Evolutionary conservation across 2,797 vertebrate genomes (phyloP).

Genomic region (Hyperoplus immaculatus): DNA sequence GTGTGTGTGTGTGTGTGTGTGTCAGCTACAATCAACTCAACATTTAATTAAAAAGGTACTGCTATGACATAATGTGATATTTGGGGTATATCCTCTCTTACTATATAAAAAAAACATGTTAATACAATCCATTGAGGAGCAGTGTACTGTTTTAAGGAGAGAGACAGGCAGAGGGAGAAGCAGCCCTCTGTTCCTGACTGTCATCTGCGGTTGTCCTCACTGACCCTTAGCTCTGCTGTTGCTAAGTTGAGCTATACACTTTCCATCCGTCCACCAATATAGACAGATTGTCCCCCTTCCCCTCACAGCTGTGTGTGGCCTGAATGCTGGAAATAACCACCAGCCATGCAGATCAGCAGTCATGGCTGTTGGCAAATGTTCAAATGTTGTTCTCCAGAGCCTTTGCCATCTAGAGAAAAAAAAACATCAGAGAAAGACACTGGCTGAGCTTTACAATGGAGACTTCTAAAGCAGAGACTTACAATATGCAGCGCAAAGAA

Average conservation of each 20-base stretch:
- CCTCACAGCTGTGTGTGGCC: constrained; percentile 81
- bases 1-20: no score
- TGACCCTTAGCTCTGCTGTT: constrained; percentile 71
- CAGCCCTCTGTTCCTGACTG: constrained; percentile 29
- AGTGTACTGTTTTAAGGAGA: no score
- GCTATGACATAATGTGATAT: neutral
- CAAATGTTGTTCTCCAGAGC: constrained; percentile 31
- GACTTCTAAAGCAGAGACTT: constrained; percentile 24
- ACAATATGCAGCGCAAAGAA: neutral
- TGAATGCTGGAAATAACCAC: constrained; percentile 85
- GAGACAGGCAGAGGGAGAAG: constrained; percentile 12
- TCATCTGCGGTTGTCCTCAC: constrained; percentile 62
- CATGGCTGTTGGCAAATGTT: constrained; percentile 77
- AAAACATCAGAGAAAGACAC: constrained; percentile 35
- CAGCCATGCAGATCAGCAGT: constrained; percentile 72
- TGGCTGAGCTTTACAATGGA: constrained; percentile 28
- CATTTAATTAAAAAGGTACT: neutral
- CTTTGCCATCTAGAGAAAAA: constrained; percentile 35
- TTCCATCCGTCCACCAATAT: constrained; percentile 70
- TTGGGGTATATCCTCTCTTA: no score
- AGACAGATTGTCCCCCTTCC: constrained; percentile 72
- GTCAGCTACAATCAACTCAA: neutral
- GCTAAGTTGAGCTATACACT: constrained; percentile 76
- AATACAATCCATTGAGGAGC: neutral
- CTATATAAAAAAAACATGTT: neutral